Evolutionary conservation across 64 coral and sea anemone genomes (phyloP).

Genomic region (Porites lutea): DNA sequence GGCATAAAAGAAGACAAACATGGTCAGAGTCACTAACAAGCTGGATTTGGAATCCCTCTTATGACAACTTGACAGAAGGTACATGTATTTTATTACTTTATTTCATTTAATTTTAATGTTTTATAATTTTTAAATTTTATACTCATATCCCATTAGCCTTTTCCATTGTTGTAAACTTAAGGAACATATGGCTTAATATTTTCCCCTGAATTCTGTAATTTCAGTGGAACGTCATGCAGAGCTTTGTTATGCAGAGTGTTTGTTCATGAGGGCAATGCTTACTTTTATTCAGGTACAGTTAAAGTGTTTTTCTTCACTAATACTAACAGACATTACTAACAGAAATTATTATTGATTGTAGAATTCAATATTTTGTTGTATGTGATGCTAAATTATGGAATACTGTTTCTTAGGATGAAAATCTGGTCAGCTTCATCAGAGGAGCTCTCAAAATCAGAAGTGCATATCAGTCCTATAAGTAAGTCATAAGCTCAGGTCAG

Average conservation of each 20-base stretch:
- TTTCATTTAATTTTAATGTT: too few relatives aligned
- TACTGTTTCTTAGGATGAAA: slow-evolving; percentile 83
- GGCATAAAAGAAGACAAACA: slow-evolving; percentile 79
- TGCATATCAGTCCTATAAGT: slow-evolving; percentile 95
- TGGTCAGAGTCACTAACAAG: slow-evolving; percentile 92
- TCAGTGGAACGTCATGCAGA: slow-evolving; percentile 97
- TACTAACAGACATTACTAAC: too few relatives aligned
- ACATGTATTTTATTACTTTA: neutral
- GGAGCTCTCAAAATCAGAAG: slow-evolving; percentile 94
- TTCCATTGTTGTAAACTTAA: too few relatives aligned
- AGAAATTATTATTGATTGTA: neutral
- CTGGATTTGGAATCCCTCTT: slow-evolving; percentile 95
- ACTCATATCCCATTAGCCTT: too few relatives aligned
- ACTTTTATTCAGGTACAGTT: slow-evolving; percentile 94
- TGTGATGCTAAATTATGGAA: neutral
- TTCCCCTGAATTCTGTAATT: neutral
- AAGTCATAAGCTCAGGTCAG: neutral
- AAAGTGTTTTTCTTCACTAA: too few relatives aligned
- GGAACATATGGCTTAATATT: neutral
- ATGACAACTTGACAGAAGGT: slow-evolving; percentile 91
- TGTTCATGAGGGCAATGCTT: slow-evolving; percentile 94
- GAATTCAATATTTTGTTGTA: neutral
- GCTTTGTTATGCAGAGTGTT: slow-evolving; percentile 99
- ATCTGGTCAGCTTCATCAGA: slow-evolving; percentile 92
- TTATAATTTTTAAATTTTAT: too few relatives aligned